Conservation (phyloP, 1,140 invertebrate species). For the Battus philenor region DNA sequence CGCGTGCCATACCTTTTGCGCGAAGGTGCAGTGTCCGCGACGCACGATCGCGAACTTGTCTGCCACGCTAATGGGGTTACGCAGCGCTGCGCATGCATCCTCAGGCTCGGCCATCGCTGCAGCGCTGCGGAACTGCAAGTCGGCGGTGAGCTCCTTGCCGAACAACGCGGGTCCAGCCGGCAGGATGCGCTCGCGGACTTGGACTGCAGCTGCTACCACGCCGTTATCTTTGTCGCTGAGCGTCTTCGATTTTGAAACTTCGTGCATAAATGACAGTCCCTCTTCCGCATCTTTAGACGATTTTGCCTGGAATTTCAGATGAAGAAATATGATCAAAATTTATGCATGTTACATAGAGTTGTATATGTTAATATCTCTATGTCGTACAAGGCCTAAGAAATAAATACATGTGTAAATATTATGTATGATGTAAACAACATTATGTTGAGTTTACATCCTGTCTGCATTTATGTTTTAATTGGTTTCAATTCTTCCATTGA, state of each 20-base stretch:
- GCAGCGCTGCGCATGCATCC: conserved; percentile 80
- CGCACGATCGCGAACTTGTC: conserved; percentile 91
- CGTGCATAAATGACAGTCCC: conserved; percentile 96
- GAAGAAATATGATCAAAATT: too few relatives aligned
- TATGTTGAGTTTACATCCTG: too few relatives aligned
- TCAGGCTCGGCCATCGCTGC: conserved; percentile 78
- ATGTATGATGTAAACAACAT: too few relatives aligned
- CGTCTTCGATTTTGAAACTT: conserved; percentile 95
- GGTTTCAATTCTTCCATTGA: too few relatives aligned
- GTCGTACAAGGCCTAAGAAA: too few relatives aligned
- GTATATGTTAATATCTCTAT: conserved; percentile 3
- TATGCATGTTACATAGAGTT: too few relatives aligned
- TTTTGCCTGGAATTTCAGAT: conserved; percentile 83
- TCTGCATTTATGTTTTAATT: too few relatives aligned
- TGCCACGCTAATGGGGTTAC: conserved; percentile 78
- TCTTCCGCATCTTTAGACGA: conserved; percentile 91
- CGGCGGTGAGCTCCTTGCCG: conserved; percentile 83
- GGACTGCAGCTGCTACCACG: conserved; percentile 46
- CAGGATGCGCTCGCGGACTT: conserved; percentile 67
- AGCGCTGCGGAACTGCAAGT: conserved; percentile 78
- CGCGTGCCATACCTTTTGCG: conserved; percentile 93
- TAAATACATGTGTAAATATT: too few relatives aligned
- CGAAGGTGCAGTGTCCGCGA: conserved; percentile 96
- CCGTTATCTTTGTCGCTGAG: conserved; percentile 62
- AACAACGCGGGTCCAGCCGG: conserved; percentile 95